Evolutionary conservation across 2,888 invertebrate species (phyloP), one percentile per base, ranked within the genome.

Genomic region (Drosophila antonietae): DNA sequence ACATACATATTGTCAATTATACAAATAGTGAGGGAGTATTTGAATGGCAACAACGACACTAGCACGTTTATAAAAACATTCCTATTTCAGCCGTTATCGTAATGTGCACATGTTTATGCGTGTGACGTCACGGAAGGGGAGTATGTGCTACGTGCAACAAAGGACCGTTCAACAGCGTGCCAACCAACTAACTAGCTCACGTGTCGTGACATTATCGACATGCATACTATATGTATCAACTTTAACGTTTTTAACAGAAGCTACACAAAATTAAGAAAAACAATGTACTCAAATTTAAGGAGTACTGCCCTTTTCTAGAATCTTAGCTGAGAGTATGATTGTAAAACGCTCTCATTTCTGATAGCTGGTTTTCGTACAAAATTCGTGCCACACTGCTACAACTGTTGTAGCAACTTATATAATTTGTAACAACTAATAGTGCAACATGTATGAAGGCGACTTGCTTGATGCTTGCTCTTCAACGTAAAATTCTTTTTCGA

Each of bases 41-140:
- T 39, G 31, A 63, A 33, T 9, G 18, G 4, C 33, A 51, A 35
- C 33, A 18, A 23, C 20, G n/a, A 37, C 31, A 23, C 18, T 18
- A 8, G 6, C 28, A 43, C 41, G 62, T 41, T 59, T n/a, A 37
- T 37, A 49, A n/a, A 33, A 41, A 43, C 15, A 37, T 33, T n/a
- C 12, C 33, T 43, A 47, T 28, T 43, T 20, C 35, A 52, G 23
- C 43, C 28, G 47, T 59, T 65, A 69, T 57, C 75, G 63, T 79
- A 86, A 81, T 75, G 47, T 39, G 74, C 90, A 90, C 88, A 88
- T 90, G 90, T 77, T 75, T 52, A 65, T 41, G 46, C 83, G 85
- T 84, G 80, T 79, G 89, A 90, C 85, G 89, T 88, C 89, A 88
- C 53, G 28, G 28, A 51, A 18, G 43, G 46, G 35, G 41, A 41